phyloP scores from a whole-genome alignment of 2,797 vertebrate species.

The Trichosurus vulpecula region DNA sequence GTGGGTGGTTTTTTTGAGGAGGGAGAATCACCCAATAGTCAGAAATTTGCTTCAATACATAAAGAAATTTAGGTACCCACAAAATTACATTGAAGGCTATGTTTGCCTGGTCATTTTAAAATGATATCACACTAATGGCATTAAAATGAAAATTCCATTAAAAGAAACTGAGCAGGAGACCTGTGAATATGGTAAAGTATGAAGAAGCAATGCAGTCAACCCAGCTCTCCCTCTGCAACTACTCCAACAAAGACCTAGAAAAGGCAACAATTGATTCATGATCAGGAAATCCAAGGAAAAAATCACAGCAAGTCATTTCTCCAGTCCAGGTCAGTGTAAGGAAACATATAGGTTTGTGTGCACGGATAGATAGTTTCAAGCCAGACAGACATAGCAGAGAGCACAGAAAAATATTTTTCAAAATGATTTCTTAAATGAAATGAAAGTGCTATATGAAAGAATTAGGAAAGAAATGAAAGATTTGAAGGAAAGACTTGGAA shows the following conservation, averaged over 20 bases:
- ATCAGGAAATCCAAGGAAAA: background rate
- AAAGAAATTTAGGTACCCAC: slow-evolving; percentile 56
- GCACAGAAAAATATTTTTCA: background rate
- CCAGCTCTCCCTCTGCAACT: background rate
- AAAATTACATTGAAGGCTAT: slow-evolving; percentile 52
- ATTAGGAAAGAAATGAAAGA: background rate
- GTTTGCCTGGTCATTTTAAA: slow-evolving; percentile 55
- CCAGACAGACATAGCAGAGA: background rate
- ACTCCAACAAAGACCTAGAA: background rate
- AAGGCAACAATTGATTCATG: background rate
- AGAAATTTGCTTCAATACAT: slow-evolving; percentile 46
- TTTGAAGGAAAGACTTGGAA: background rate
- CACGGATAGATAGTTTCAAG: background rate
- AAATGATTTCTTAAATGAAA: background rate
- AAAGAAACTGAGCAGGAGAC: slow-evolving; percentile 30
- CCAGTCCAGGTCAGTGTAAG: background rate
- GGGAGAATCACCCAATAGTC: slow-evolving; percentile 19
- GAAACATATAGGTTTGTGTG: background rate
- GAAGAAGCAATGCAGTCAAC: background rate
- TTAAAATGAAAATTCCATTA: slow-evolving; percentile 48
- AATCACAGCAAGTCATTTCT: background rate
- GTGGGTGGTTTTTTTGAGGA: background rate
- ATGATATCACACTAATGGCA: slow-evolving; percentile 45
- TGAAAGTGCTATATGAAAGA: background rate
- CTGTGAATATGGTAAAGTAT: background rate